Base-by-base conservation (phyloP, 2,888 invertebrate species). In the Fragum fragum region DNA sequence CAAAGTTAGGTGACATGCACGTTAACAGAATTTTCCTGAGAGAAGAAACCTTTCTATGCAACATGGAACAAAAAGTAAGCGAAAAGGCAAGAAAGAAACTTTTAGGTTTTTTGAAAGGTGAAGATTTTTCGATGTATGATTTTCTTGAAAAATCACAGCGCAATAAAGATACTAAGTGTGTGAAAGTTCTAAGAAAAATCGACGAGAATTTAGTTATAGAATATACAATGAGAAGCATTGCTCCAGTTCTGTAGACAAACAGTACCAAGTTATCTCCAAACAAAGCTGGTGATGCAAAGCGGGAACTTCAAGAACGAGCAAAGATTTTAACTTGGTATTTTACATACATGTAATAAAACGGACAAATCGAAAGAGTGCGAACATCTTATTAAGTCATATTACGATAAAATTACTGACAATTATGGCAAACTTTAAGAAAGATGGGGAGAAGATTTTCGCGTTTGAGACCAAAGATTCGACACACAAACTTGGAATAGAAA, bases 221-320 rank as follows among this genome's bases (percentile, higher is more conserved):
- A 14, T 73, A 77, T 2, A 73, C 83, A 0, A 39, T 80, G 47
- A 52, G 83, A 42, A 70, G 72, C 7, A 66, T 78, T 16, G 75
- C 80, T 0, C 52, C 83, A 6, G 53, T 74, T 3, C 78, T 80
- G 53, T 83, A 79, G 83, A 76, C 68, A 47, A 74, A 71, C 66
- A 79, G 79, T 42, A 32, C 53, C 14, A n/a, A 18, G 1, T n/a
- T 39, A 21, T 2, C 21, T 2, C 28, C 66, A 16, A n/a, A 47
- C 14, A 32, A 29, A 32, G 5, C 36, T 3, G 68, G 2, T 16
- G 28, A 52, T 7, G 52, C 75, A 39, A 59, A 70, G 21, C 7
- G 1, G 23, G 66, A 53, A 18, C 53, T 61, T 0, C 26, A 23
- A 32, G 21, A 75, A 39, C 61, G 69, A 68, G 73, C 75, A 23